A percentile compares a stretch with the other conserved stretches of the same genome.
Evolutionary conservation across 2,888 invertebrate genomes (phyloP).

Genomic region (Muschampia plurimacula): DNA sequence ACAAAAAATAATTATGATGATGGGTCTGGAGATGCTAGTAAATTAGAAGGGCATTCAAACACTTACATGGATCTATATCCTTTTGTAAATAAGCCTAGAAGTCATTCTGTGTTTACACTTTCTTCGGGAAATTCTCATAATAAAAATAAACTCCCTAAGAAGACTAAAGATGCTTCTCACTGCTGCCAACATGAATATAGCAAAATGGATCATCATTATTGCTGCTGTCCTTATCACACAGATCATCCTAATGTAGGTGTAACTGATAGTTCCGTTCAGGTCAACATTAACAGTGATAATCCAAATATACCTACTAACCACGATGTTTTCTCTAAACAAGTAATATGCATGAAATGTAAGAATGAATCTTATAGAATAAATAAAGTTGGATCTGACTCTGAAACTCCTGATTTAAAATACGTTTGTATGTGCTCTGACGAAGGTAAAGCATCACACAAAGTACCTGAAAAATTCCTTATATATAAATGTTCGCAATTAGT

Average conservation of each 20-base stretch:
- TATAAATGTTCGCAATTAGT: slow-evolving; percentile 67
- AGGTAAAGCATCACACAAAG: slow-evolving; percentile 48
- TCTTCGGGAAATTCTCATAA: slow-evolving; percentile 69
- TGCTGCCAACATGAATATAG: slow-evolving; percentile 56
- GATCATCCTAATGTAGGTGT: slow-evolving; percentile 55
- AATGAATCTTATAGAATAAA: slow-evolving; percentile 47
- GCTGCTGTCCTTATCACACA: slow-evolving; percentile 63
- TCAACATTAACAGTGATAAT: slow-evolving; percentile 55
- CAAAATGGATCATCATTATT: slow-evolving; percentile 57
- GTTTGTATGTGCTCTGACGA: slow-evolving; percentile 68
- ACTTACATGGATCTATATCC: slow-evolving; percentile 54
- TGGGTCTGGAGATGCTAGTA: slow-evolving; percentile 80
- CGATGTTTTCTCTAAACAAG: slow-evolving; percentile 27
- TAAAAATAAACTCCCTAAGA: slow-evolving; percentile 60
- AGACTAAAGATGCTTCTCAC: slow-evolving; percentile 55
- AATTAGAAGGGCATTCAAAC: slow-evolving; percentile 67
- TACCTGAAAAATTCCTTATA: slow-evolving; percentile 63
- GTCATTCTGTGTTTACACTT: slow-evolving; percentile 78
- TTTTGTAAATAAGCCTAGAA: slow-evolving; percentile 62
- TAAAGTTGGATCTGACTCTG: slow-evolving; percentile 50
- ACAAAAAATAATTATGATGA: slow-evolving; percentile 77
- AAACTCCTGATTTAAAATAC: slow-evolving; percentile 60
- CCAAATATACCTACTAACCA: slow-evolving; percentile 34
- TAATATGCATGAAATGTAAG: slow-evolving; percentile 46
- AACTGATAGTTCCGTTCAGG: slow-evolving; percentile 71